Evolutionary conservation across 2,113 vertebrate species (phyloP), one percentile per base, ranked within the genome.

Genomic region (Chroicocephalus ridibundus): DNA sequence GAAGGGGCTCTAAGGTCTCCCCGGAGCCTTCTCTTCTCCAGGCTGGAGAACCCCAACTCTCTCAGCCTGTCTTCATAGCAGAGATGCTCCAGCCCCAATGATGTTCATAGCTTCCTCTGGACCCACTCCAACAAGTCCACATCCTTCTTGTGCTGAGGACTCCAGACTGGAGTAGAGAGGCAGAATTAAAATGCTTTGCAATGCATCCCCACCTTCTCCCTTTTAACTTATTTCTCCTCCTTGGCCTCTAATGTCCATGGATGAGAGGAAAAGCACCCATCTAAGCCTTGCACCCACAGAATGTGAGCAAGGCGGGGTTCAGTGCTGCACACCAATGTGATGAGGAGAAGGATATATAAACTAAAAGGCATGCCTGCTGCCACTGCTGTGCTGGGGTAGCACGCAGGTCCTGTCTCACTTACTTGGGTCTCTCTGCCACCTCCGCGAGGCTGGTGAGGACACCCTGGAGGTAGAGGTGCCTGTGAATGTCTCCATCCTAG

Each of bases 401-500:
- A 2, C 1, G 13, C 16, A 2, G 13, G 38, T 21, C 54, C 40
- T 4, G 47, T 36, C 71, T 47, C 77, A 97, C 98, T 98, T 92
- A 98, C 98, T 86, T 98, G 71, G 97, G 88, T 69, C 87, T 91
- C 86, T 98, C 95, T 3, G 97, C 70, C 72, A 98, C 98, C 32
- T 98, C 97, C 22, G 90, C 64, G 6, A 97, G 95, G 62, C 93
- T 71, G 24, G 94, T 95, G 82, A 98, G 97, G 27, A 98, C 96
- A 72, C 99, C 98, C 81, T 98, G 98, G 14, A 99, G 96, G 57
- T 99, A 99, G 91, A 99, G 94, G 94, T 99, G 99, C 83, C 99
- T 97, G 64, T 98, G 98, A 26, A 99, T 94, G 87, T 99, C 99
- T 8, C 99, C 99, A 89, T 99, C 99, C 99, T 99, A 88, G 54